phyloP scores from a whole-genome alignment of 2,888 invertebrate species.

The Oxytorus armatus region DNA sequence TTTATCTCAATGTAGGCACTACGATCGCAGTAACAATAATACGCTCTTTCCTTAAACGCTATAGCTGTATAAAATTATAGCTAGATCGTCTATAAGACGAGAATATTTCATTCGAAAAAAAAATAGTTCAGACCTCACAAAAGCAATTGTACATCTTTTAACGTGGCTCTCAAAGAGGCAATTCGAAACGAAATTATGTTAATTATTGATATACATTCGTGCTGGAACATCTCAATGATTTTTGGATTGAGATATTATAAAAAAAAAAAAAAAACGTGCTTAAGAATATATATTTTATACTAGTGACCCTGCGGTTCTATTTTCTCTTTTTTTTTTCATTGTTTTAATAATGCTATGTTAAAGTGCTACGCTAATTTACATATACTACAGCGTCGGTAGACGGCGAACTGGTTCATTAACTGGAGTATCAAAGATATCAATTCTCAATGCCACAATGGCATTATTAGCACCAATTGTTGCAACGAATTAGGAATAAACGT shows the following conservation, averaged over 20 bases:
- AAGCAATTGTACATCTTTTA: slow-evolving; percentile 52
- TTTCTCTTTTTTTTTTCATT: slow-evolving; percentile 18
- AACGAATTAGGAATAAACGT: slow-evolving; percentile 41
- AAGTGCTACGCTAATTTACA: slow-evolving; percentile 52
- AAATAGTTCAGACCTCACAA: slow-evolving; percentile 35
- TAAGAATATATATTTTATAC: slow-evolving; percentile 36
- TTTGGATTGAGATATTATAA: slow-evolving; percentile 37
- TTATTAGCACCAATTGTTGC: slow-evolving; percentile 61
- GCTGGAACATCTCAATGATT: slow-evolving; percentile 25
- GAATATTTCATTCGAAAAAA: slow-evolving; percentile 42
- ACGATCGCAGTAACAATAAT: slow-evolving; percentile 57
- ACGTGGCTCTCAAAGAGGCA: slow-evolving; percentile 27
- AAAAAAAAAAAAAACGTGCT: slow-evolving; percentile 29
- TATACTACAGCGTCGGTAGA: slow-evolving; percentile 57
- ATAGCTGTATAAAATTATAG: slow-evolving; percentile 58
- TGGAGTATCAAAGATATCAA: slow-evolving; percentile 65
- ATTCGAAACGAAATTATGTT: slow-evolving; percentile 21
- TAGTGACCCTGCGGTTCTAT: slow-evolving; percentile 33
- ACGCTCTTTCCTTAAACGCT: slow-evolving; percentile 37
- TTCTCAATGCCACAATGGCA: slow-evolving; percentile 57
- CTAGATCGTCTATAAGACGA: slow-evolving; percentile 40
- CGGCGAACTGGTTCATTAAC: slow-evolving; percentile 45
- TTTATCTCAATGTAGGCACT: slow-evolving; percentile 62
- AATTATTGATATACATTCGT: slow-evolving; percentile 26
- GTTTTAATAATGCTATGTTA: slow-evolving; percentile 43